Evolutionary conservation across 2,888 invertebrate species (phyloP).

Genomic region (Formica aserva): DNA sequence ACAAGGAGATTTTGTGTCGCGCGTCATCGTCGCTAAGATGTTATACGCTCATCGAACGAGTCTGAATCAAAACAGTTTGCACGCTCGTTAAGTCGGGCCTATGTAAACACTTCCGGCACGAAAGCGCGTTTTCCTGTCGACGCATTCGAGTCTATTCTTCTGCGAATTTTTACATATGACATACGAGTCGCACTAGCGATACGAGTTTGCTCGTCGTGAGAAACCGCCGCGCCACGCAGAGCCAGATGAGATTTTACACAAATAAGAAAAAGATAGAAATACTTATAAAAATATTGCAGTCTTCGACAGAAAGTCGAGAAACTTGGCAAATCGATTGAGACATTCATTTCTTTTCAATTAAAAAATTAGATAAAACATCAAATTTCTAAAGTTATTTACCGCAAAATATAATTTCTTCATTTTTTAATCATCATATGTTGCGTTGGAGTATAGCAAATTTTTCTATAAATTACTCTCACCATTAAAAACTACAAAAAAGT

Average conservation of each 20-base stretch:
- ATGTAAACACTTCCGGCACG: conserved; percentile 73
- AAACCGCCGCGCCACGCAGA: background rate
- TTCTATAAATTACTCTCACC: background rate
- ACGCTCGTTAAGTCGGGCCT: conserved; percentile 67
- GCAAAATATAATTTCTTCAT: background rate
- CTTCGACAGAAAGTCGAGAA: background rate
- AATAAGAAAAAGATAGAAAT: background rate
- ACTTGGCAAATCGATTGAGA: background rate
- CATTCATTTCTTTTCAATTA: background rate
- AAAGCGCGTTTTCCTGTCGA: conserved; percentile 57
- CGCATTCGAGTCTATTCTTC: conserved; percentile 26
- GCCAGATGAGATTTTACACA: background rate
- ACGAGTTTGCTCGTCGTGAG: background rate
- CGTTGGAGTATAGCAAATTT: background rate
- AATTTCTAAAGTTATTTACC: background rate
- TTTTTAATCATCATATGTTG: background rate
- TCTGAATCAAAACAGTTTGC: conserved; percentile 64
- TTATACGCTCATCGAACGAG: background rate
- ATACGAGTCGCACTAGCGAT: conserved; percentile 1
- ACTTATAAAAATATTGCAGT: background rate
- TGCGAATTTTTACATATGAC: conserved; percentile 9
- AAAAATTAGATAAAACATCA: background rate
- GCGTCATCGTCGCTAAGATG: conserved; percentile 19
- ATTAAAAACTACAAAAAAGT: background rate
- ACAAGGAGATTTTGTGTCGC: background rate